These are phyloP conservation scores for Margarornis squamiger DNA, from an alignment of 2,797 vertebrate genomes.

Conservation along the genomic window DNA sequence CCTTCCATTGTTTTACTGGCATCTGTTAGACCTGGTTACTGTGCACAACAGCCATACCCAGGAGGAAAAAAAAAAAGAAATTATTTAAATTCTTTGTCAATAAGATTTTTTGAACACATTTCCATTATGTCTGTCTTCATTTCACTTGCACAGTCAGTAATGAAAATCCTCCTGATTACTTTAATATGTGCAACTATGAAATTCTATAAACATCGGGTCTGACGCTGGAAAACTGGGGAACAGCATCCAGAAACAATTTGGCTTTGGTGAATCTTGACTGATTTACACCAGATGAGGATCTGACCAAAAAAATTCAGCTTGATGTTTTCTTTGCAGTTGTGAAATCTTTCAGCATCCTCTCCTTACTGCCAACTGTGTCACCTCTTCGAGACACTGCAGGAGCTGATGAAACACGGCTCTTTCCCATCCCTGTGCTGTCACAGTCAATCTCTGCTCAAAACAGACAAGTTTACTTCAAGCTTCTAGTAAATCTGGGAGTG, in stretches of 20 bases:
- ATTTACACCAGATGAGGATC: constrained; percentile 9
- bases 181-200: constrained; percentile 29
- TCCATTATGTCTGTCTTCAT: constrained; percentile 52
- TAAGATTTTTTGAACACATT: constrained; percentile 27
- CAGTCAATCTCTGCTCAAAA: neutral
- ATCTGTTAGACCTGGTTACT: constrained; percentile 37
- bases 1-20: constrained; percentile 48
- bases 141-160: constrained; percentile 48
- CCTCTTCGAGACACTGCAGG: neutral
- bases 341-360: neutral
- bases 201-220: neutral
- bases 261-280: neutral
- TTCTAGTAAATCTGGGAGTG: neutral
- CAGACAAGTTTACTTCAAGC: neutral
- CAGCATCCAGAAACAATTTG: constrained; percentile 9
- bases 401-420: neutral
- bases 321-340: neutral
- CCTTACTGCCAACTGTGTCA: neutral
- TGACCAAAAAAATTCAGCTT: neutral
- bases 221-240: neutral
- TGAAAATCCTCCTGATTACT: constrained; percentile 41
- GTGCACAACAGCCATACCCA: neutral
- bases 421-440: neutral
- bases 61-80: neutral
- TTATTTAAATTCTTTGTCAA: constrained; percentile 40